Base-by-base conservation (phyloP, 1,140 invertebrate species). In the Drosophila triauraria region DNA sequence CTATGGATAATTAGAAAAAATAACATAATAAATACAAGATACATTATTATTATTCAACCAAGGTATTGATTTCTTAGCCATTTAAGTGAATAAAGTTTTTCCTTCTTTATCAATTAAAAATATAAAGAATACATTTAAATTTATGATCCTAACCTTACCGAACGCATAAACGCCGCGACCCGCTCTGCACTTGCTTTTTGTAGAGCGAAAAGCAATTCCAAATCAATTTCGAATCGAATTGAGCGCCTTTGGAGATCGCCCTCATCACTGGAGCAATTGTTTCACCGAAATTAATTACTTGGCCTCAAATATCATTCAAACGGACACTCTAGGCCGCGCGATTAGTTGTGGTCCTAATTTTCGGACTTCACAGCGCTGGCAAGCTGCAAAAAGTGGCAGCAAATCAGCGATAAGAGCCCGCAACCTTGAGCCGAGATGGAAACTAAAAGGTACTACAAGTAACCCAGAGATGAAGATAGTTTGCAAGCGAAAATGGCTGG, bases 321-420 rank as follows among this genome's bases (percentile, higher is more conserved):
- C 67, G 75, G 72, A 83, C 76, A 67, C 77, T 84, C 86, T 80
- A 68, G 76, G 74, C 57, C 72, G 68, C 60, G 64, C 84, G 78
- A 88, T 88, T 88, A 81, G 85, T 81, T 84, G 62, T 72, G 80
- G 63, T 68, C 86, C 84, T 78, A 84, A 81, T 81, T 81, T 75
- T 35, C 15, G 38, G 35, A 63, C 50, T 74, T 68, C 35, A 59
- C 61, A 61, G 25, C 38, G 40, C 51, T 75, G 50, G n/a, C 40
- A 71, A 71, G 47, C 71, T 76, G 78, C 78, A 30, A 81, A 61
- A 78, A 78, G 67, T 68, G 67, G 61, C 65, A 67, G 20, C 32
- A 54, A 68, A 70, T 76, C 60, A 68, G 50, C 82, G 80, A 86
- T 83, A 86, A 86, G 72, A 74, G 74, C 25, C 32, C 9, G 27